Conservation (phyloP, 2,888 invertebrate genomes). For the Erebia ligea region DNA sequence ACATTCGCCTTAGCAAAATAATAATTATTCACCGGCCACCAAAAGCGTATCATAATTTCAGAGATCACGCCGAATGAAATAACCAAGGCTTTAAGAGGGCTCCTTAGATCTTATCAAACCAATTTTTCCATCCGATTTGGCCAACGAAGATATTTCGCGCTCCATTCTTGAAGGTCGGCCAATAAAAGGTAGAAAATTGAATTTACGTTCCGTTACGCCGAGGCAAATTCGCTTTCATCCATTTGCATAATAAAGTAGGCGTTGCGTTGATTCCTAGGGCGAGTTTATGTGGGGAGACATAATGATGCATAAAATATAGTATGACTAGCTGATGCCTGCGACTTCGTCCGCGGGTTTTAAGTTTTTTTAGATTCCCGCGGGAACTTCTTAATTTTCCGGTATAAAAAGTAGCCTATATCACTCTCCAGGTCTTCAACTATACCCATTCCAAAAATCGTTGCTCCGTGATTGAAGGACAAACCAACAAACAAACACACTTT, state of each 20-base stretch:
- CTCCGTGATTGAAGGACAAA: too few relatives aligned
- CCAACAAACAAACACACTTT: too few relatives aligned
- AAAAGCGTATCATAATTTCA: constrained; percentile 26
- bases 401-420: too few relatives aligned
- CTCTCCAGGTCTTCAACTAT: too few relatives aligned
- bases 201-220: constrained; percentile 48
- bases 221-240: constrained; percentile 43
- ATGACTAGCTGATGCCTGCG: too few relatives aligned
- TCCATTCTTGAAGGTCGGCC: constrained; percentile 50
- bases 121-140: constrained; percentile 60
- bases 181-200: constrained; percentile 55
- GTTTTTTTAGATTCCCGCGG: too few relatives aligned
- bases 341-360: too few relatives aligned
- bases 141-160: constrained; percentile 50
- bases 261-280: constrained; percentile 37
- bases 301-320: too few relatives aligned
- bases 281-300: constrained; percentile 23
- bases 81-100: constrained; percentile 23
- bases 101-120: constrained; percentile 37
- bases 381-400: too few relatives aligned
- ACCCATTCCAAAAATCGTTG: too few relatives aligned
- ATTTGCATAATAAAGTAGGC: constrained; percentile 44
- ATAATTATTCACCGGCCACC: not conserved
- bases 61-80: constrained; percentile 22
- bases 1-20: not conserved